phyloP scores from a whole-genome alignment of 2,888 invertebrate genomes.

The Pseudococcus jackbeardsleyi region DNA sequence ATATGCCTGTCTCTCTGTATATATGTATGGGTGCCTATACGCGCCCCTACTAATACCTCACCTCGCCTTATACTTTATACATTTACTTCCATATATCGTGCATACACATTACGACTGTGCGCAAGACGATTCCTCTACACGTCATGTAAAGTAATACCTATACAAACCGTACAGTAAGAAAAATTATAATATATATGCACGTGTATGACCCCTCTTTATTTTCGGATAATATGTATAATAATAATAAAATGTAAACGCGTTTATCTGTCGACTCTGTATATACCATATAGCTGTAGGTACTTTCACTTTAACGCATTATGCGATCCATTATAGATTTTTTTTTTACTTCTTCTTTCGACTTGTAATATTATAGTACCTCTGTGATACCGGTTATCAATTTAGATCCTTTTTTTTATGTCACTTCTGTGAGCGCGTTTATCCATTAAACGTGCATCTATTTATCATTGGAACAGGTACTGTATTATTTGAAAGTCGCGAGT shows the following conservation, averaged over 20 bases:
- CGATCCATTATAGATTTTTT: slow-evolving; percentile 35
- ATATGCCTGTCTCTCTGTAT: neutral
- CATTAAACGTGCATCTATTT: slow-evolving; percentile 8
- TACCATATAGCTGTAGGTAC: neutral
- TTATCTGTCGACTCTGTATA: neutral
- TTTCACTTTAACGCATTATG: slow-evolving; percentile 37
- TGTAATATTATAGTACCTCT: neutral
- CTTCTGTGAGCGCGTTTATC: neutral
- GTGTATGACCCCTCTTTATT: slow-evolving; percentile 53
- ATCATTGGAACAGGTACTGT: neutral
- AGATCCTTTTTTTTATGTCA: slow-evolving; percentile 21
- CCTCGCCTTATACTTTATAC: neutral
- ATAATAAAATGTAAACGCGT: neutral
- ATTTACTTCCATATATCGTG: neutral
- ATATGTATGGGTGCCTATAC: neutral
- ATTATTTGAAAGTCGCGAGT: neutral
- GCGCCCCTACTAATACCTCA: neutral
- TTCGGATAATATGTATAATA: slow-evolving; percentile 47
- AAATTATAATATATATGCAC: slow-evolving; percentile 45
- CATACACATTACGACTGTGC: slow-evolving; percentile 15
- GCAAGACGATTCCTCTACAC: slow-evolving; percentile 9
- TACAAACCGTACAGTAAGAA: neutral
- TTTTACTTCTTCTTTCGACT: neutral
- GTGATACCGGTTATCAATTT: slow-evolving; percentile 20
- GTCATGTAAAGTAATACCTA: slow-evolving; percentile 27